Evolutionary conservation across 1,140 invertebrate species (phyloP).

Genomic region (Caligus rogercresseyi): DNA sequence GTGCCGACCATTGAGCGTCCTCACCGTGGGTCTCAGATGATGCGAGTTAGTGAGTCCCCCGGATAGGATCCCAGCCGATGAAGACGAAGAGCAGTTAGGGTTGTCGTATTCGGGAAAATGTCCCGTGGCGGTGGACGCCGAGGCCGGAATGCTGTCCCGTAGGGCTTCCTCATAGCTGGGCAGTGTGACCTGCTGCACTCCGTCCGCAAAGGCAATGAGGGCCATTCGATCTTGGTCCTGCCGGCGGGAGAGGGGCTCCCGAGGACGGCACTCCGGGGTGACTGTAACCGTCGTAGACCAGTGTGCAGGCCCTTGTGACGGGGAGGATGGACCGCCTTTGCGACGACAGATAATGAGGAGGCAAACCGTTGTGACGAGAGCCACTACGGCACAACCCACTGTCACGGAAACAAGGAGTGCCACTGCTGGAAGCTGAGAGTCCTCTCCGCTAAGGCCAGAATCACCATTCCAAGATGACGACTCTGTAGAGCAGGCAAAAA

Average conservation of each 20-base stretch:
- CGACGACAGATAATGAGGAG: constrained; percentile 3
- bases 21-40: not conserved
- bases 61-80: not conserved
- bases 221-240: constrained; percentile 18
- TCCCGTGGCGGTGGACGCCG: not conserved
- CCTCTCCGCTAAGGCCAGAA: not conserved
- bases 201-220: constrained; percentile 20
- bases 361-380: constrained; percentile 7
- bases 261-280: constrained; percentile 11
- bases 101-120: not conserved
- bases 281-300: constrained; percentile 18
- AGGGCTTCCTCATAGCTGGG: constrained; percentile 15
- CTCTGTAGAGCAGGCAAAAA: too few relatives aligned
- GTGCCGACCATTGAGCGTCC: not conserved
- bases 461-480: not conserved
- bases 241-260: not conserved
- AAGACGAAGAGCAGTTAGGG: too few relatives aligned
- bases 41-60: not conserved
- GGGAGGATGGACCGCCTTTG: constrained; percentile 4
- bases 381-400: not conserved
- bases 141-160: not conserved
- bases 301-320: constrained; percentile 12
- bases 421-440: not conserved
- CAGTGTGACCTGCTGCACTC: constrained; percentile 10
- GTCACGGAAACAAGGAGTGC: constrained; percentile 1